Evolutionary conservation across 1,140 invertebrate species (phyloP).

Genomic region (Hydropsyche tenuis): DNA sequence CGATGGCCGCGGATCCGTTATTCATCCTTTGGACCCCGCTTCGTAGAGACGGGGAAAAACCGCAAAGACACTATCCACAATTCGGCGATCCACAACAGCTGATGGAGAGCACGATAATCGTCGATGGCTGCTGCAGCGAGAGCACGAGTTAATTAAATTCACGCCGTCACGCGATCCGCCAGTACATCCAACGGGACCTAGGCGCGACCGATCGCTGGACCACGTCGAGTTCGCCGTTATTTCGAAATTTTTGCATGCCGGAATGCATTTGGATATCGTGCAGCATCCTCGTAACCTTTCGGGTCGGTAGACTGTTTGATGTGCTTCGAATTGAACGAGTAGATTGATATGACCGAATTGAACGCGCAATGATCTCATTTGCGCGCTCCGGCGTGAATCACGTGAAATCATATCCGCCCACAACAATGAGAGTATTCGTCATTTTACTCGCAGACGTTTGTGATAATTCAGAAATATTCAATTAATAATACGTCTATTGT

Average conservation of each 20-base stretch:
- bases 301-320: neutral
- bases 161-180: neutral
- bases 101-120: too few species aligned
- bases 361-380: conserved; percentile 10
- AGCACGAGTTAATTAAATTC: conserved; percentile 5
- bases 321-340: neutral
- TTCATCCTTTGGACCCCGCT: neutral
- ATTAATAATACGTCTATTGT: too few species aligned
- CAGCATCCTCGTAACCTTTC: neutral
- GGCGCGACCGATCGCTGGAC: neutral
- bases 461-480: too few species aligned
- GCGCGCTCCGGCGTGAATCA: conserved; percentile 1
- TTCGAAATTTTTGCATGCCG: too few species aligned
- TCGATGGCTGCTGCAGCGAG: neutral
- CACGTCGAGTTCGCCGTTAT: neutral
- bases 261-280: too few species aligned
- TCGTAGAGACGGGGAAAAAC: too few species aligned
- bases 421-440: neutral
- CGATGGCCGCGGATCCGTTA: too few species aligned
- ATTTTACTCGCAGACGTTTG: too few species aligned
- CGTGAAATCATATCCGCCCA: conserved; percentile 16
- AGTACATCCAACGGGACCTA: neutral
- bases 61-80: too few species aligned
- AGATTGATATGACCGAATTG: conserved; percentile 17
- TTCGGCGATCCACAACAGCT: too few species aligned